These are phyloP conservation scores for Selenia dentaria DNA, from an alignment of 2,888 invertebrate genomes.

Conservation along the genomic window DNA sequence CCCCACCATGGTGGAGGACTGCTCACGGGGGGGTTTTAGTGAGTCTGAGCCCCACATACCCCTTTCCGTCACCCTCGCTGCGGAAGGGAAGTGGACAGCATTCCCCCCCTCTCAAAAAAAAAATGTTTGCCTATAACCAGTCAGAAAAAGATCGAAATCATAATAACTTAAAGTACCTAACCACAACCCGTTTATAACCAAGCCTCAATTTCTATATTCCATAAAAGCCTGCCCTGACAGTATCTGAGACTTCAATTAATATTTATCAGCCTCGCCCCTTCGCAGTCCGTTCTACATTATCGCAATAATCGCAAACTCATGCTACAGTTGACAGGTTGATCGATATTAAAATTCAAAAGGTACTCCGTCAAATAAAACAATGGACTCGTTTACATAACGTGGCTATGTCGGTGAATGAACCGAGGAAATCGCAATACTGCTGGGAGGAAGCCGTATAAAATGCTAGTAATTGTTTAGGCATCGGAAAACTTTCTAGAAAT, in stretches of 20 bases:
- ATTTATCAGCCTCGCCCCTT: slow-evolving; percentile 13
- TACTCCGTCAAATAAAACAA: slow-evolving; percentile 32
- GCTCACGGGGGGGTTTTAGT: no score
- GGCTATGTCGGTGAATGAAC: slow-evolving; percentile 41
- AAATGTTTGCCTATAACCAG: no score
- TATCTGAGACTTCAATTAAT: slow-evolving; percentile 11
- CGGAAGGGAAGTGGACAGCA: no score
- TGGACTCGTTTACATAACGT: slow-evolving; percentile 38
- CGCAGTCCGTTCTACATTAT: slow-evolving; percentile 1
- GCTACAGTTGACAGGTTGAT: slow-evolving; percentile 20
- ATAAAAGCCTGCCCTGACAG: slow-evolving; percentile 1
- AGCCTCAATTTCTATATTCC: slow-evolving; percentile 1
- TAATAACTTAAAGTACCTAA: no score
- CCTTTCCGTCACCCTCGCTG: no score
- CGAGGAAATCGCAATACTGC: slow-evolving; percentile 22
- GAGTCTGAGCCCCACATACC: no score
- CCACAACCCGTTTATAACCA: slow-evolving; percentile 8
- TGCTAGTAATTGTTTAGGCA: slow-evolving; percentile 10
- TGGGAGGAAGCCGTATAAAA: slow-evolving; percentile 41
- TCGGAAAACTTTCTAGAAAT: slow-evolving; percentile 18
- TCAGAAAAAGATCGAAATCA: no score
- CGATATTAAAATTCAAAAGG: slow-evolving; percentile 34
- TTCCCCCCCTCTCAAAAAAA: no score
- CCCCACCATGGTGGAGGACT: no score
- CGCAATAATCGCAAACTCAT: slow-evolving; percentile 17